These are phyloP conservation scores for Brienomyrus longianalis DNA, from an alignment of 2,113 vertebrate genomes.

Conservation along the genomic window DNA sequence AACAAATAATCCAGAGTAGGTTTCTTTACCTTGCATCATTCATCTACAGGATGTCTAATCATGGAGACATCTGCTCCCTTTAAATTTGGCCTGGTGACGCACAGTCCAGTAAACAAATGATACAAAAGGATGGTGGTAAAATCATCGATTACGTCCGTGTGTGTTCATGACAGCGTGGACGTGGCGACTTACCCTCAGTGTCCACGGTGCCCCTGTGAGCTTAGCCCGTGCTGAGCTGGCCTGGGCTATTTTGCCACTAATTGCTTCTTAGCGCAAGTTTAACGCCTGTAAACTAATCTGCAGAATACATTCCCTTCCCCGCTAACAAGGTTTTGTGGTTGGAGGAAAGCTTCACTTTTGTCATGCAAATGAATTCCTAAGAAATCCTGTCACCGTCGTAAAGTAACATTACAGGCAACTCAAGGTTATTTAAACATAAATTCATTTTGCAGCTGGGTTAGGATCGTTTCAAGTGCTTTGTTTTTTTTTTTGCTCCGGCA, in stretches of 20 bases:
- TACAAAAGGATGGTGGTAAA: background rate
- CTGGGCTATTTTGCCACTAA: background rate
- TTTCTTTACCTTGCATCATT: background rate
- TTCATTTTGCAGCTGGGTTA: slow-evolving; percentile 16
- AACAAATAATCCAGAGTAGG: background rate
- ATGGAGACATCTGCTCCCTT: background rate
- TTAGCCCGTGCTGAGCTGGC: too few relatives aligned
- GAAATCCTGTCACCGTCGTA: slow-evolving; percentile 12
- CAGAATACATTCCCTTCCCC: slow-evolving; percentile 4
- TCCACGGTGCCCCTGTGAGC: too few relatives aligned
- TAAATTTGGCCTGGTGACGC: background rate
- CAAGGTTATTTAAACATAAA: slow-evolving; percentile 48
- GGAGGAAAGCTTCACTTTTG: slow-evolving; percentile 42
- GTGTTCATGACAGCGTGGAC: background rate
- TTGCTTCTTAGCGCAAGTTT: background rate
- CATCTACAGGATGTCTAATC: background rate
- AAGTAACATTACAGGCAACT: slow-evolving; percentile 42
- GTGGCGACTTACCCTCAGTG: background rate
- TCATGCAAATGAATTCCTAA: slow-evolving; percentile 47
- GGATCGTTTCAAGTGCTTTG: slow-evolving; percentile 31
- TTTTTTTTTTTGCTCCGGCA: slow-evolving; percentile 29
- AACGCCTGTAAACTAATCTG: slow-evolving; percentile 16
- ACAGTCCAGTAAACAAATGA: background rate
- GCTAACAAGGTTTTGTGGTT: slow-evolving; percentile 35
- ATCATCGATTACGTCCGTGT: background rate